phyloP scores from a whole-genome alignment of 2,113 vertebrate genomes.

The Salvelinus fontinalis region DNA sequence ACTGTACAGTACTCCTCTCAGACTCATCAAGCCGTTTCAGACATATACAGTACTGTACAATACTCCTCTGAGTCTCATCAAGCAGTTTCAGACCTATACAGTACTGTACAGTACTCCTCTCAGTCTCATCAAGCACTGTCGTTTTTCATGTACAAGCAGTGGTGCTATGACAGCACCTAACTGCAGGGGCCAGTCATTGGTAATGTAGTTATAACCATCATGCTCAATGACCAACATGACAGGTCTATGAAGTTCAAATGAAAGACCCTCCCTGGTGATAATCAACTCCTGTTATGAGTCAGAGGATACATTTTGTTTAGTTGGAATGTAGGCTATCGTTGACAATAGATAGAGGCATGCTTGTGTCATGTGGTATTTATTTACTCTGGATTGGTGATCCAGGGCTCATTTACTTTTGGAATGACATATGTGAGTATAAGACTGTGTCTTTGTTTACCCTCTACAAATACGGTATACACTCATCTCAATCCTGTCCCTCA shows the following conservation, averaged over 20 bases:
- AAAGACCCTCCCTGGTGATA: not conserved
- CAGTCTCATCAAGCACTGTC: not conserved
- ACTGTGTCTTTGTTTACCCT: constrained; percentile 20
- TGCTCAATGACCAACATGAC: not conserved
- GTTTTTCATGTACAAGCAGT: not conserved
- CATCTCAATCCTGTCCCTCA: constrained; percentile 10
- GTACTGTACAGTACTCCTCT: not conserved
- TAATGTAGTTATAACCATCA: constrained; percentile 4
- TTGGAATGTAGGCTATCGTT: not conserved
- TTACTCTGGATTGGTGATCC: not conserved
- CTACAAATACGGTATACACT: constrained; percentile 12
- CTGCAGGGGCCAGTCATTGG: not conserved
- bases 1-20: not conserved
- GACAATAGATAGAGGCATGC: too few species aligned
- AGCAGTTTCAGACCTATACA: not conserved
- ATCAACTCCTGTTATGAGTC: not conserved
- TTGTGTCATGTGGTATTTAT: too few species aligned
- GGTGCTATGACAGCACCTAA: not conserved
- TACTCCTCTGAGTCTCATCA: not conserved
- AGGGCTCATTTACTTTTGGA: not conserved
- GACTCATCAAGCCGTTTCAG: not conserved
- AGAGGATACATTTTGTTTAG: not conserved
- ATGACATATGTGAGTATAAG: constrained; percentile 4
- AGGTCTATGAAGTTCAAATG: not conserved
- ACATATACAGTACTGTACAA: not conserved